Conservation (phyloP, 2,888 invertebrate genomes). For the Tipula confusa region DNA sequence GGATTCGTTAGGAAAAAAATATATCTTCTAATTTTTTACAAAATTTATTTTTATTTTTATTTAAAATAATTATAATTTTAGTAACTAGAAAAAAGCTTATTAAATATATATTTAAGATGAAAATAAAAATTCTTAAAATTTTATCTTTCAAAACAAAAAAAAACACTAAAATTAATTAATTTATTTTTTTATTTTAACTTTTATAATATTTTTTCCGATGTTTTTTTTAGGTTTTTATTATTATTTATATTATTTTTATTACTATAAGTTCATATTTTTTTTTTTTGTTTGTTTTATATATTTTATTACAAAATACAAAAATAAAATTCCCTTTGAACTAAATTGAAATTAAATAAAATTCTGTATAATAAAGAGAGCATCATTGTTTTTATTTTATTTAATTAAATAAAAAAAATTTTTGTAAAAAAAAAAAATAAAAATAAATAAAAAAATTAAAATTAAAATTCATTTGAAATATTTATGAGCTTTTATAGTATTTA, state of each 20-base stretch:
- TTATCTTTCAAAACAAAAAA: neutral
- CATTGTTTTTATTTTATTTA: neutral
- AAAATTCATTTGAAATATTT: neutral
- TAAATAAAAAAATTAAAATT: neutral
- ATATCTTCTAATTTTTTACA: neutral
- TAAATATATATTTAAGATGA: neutral
- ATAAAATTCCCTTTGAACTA: conserved; percentile 20
- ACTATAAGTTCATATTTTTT: neutral
- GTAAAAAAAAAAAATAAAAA: neutral
- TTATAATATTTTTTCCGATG: neutral
- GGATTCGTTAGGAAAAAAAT: no score
- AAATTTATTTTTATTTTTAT: neutral
- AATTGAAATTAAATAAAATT: neutral
- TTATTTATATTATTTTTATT: neutral
- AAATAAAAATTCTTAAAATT: neutral
- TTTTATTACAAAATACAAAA: conserved; percentile 20
- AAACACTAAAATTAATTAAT: neutral
- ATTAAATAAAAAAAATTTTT: neutral
- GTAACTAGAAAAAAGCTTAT: conserved; percentile 16
- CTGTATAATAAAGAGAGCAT: neutral
- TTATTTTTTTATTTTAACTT: neutral
- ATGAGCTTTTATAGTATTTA: neutral
- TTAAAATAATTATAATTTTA: conserved; percentile 8
- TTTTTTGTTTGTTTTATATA: neutral
- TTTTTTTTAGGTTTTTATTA: neutral